Conservation (phyloP, 2,888 invertebrate species). For the Xestia c-nigrum region DNA sequence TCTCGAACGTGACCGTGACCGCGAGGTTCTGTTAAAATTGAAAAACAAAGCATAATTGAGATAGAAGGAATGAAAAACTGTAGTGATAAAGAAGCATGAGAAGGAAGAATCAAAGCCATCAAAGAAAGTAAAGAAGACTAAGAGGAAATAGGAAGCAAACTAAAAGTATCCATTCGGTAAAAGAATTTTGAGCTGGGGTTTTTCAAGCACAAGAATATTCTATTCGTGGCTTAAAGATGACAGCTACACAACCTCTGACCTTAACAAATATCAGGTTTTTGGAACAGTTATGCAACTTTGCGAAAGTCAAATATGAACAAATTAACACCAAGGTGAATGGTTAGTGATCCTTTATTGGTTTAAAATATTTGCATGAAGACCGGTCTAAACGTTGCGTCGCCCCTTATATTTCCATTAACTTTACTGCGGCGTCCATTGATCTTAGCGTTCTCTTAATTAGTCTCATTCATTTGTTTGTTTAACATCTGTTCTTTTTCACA, state of each 20-base stretch:
- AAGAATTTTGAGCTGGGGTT: not conserved
- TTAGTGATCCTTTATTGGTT: conserved; percentile 21
- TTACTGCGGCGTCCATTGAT: conserved; percentile 71
- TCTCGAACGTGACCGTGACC: conserved; percentile 1
- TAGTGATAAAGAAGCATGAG: not conserved
- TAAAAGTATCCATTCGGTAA: not conserved
- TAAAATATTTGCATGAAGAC: conserved; percentile 2
- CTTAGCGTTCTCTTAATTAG: conserved; percentile 74
- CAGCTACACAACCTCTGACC: not conserved
- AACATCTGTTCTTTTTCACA: conserved; percentile 76
- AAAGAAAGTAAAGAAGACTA: not conserved
- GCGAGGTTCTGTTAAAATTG: not conserved
- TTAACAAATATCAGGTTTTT: conserved; percentile 40
- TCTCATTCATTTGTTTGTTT: conserved; percentile 69
- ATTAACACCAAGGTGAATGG: conserved; percentile 42
- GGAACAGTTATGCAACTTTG: conserved; percentile 34
- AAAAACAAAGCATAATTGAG: not conserved
- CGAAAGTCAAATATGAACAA: conserved; percentile 47
- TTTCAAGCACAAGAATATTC: not conserved
- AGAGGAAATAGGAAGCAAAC: not conserved
- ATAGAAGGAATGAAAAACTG: not conserved
- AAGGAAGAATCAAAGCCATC: not conserved
- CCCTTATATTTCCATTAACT: conserved; percentile 54
- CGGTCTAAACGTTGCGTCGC: conserved; percentile 14
- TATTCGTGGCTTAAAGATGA: not conserved